Evolutionary conservation across 2,888 invertebrate species (phyloP).

Genomic region (Piscicola geometra): DNA sequence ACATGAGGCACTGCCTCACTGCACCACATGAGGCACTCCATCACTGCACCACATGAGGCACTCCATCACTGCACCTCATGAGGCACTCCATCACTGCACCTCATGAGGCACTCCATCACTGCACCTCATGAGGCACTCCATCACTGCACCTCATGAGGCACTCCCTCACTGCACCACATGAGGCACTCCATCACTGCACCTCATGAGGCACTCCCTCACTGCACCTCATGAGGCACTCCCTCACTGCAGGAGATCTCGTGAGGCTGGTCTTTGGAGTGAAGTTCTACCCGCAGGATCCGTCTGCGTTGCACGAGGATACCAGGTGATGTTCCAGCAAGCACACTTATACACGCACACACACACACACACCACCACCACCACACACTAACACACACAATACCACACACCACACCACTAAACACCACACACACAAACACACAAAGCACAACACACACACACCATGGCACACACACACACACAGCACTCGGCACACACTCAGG

Average conservation of each 20-base stretch:
- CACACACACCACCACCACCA: not conserved
- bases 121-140: no score
- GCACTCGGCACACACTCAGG: not conserved
- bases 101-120: no score
- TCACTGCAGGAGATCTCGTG: not conserved
- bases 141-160: no score
- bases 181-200: no score
- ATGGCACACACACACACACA: not conserved
- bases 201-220: no score
- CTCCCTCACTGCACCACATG: no score
- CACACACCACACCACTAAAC: not conserved
- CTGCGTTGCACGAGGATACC: not conserved
- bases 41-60: no score
- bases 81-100: no score
- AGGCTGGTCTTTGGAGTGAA: constrained; percentile 4
- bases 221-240: no score
- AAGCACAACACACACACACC: not conserved
- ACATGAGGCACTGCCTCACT: no score
- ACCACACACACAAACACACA: not conserved
- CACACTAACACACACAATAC: not conserved
- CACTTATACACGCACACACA: not conserved
- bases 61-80: no score
- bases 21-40: no score
- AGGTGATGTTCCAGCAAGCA: not conserved
- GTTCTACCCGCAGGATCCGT: not conserved